Base-by-base conservation (phyloP, 2,797 vertebrate species). In the Margarornis squamiger region DNA sequence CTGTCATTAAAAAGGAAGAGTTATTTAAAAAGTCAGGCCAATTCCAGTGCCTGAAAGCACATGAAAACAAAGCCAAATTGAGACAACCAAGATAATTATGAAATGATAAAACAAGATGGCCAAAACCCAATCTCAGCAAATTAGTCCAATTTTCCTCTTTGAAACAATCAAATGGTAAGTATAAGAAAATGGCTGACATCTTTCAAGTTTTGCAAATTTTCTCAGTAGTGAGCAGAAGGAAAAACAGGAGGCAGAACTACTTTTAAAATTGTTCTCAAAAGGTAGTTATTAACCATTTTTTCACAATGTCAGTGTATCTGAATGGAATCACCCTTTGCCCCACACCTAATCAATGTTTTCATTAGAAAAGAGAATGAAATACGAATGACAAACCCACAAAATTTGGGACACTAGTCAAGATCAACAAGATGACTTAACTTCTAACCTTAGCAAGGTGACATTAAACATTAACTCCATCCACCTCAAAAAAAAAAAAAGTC, bases 381-480 rank as follows among this genome's bases (percentile, higher is more conserved):
- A 91, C 67, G 65, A 92, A 88, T 36, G 30, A 88, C 34, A 88
- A 86, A 94, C 15, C 20, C 46, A 75, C 27, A 32, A 21, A 6
- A 54, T 66, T n/a, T 66, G 71, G 66, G 91, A 72, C 55, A 16
- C 29, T 58, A 66, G 49, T 78, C 74, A 93, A 91, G 39, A 86
- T 93, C 91, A 94, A 86, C 55, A 93, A 72, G 49, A 65, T 26
- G 55, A 81, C 66, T 84, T 85, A 90, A 86, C 19, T 72, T 51
- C 46, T 86, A 88, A 78, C 20, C 14, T 72, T 10, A 85, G 63
- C 14, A 82, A 85, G 36, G 36, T 63, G 55, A 92, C 66, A 92
- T 92, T 94, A 95, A 95, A 95, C 51, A 89, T 91, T 88, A 95
- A 86, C 61, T 88, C 51, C 16, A 68, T 12, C 12, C 4, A 24